Base-by-base conservation (phyloP, 2,888 invertebrate species). In the Xylocampa areola region DNA sequence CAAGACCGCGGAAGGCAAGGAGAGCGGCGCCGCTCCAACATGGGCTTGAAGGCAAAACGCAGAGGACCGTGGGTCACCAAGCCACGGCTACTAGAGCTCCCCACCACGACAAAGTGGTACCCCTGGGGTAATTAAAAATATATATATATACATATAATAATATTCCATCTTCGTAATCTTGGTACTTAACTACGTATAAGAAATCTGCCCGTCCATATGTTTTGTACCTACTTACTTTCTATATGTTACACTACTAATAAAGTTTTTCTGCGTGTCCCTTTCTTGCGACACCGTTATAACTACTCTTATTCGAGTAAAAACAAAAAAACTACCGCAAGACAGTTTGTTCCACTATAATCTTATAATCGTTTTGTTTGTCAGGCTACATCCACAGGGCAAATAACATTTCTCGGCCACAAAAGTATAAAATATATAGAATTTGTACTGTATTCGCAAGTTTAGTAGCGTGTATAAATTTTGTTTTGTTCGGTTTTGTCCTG, bases 311-410 rank as follows among this genome's bases (percentile, higher is more conserved):
- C 10, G 25, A 48, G 39, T 35, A 32, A 47, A 49, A 64, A 39
- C 47, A 43, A 67, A 60, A 57, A 68, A 52, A 35, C 35, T 40
- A 36, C 44, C 40, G 29, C 62, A 17, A 49, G 47, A 39, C 52
- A 53, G 32, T 68, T 61, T 62, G 40, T 37, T 6, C 23, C 32
- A 45, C 40, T 53, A 48, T 68, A 45, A 68, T 61, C 39, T 49
- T 44, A 30, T 54, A 68, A 66, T 68, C 41, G 54, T 62, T 68
- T 66, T 68, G 68, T 68, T 68, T 66, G 49, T 68, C 68, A 47
- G 49, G 19, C 40, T 27, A 41, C 21, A 33, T 37, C 17, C 33
- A 32, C 19, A 33, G 44, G 36, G 16, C 62, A 39, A 47, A 62
- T 68, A 62, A 68, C 36, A 66, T 54, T 68, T 43, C 35, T 53